Evolutionary conservation across 2,888 invertebrate genomes (phyloP).

Genomic region (Leptinotarsa juncta): DNA sequence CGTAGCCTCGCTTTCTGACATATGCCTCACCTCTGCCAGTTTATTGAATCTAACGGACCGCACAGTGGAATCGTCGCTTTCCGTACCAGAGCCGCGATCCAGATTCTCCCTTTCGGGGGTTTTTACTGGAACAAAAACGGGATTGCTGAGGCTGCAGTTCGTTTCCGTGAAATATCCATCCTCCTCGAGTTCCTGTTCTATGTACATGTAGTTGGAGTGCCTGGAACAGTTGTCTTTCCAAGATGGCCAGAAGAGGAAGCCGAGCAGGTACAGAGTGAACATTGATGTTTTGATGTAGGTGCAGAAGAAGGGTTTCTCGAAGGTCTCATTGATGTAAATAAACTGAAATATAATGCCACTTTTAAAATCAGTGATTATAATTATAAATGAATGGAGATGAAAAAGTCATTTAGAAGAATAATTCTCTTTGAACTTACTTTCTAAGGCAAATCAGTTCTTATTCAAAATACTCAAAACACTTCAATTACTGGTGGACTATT

Average conservation of each 20-base stretch:
- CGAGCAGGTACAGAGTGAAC: constrained; percentile 90
- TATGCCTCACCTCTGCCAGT: constrained; percentile 88
- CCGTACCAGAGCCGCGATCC: constrained; percentile 76
- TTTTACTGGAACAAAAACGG: constrained; percentile 91
- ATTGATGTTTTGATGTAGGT: constrained; percentile 95
- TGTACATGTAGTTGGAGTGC: constrained; percentile 77
- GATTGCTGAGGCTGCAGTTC: constrained; percentile 75
- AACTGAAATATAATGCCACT: constrained; percentile 73
- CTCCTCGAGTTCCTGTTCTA: constrained; percentile 82
- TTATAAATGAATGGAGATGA: no score
- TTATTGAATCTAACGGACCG: constrained; percentile 88
- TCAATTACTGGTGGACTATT: no score
- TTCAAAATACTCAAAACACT: no score
- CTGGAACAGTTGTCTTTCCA: constrained; percentile 85
- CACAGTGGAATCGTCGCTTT: constrained; percentile 79
- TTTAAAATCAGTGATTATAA: no score
- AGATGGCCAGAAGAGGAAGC: constrained; percentile 89
- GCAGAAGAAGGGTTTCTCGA: constrained; percentile 94
- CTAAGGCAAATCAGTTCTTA: no score
- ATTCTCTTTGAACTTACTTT: no score
- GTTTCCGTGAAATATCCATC: constrained; percentile 82
- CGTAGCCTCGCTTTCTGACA: constrained; percentile 90
- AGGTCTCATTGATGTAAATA: constrained; percentile 85
- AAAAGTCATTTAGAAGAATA: no score
- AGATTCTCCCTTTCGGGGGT: constrained; percentile 70